These are phyloP conservation scores for Euplagia quadripunctaria DNA, from an alignment of 2,888 invertebrate genomes.

Conservation along the genomic window DNA sequence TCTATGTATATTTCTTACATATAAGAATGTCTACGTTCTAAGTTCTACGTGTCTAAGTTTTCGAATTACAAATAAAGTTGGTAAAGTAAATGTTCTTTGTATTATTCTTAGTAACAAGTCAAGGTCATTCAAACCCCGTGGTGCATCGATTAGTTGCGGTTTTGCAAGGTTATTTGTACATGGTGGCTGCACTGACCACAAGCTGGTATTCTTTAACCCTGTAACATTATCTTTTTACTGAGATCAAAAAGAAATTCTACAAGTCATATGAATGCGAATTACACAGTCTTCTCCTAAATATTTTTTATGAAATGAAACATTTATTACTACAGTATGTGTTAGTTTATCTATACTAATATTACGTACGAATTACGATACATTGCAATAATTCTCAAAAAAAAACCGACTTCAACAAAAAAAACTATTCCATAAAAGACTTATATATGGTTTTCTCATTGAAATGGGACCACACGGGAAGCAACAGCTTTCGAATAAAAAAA, in stretches of 20 bases:
- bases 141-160: conserved; percentile 51
- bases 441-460: too few species aligned
- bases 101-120: conserved; percentile 6
- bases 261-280: background rate
- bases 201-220: conserved; percentile 18
- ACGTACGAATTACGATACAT: too few species aligned
- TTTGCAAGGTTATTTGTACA: conserved; percentile 19
- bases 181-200: conserved; percentile 3
- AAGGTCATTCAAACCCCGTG: conserved; percentile 22
- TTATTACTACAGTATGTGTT: too few species aligned
- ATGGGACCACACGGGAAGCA: too few species aligned
- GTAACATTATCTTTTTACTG: conserved; percentile 1
- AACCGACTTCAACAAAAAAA: too few species aligned
- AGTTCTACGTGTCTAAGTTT: too few species aligned
- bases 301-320: too few species aligned
- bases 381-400: too few species aligned
- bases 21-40: background rate
- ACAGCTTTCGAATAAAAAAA: too few species aligned
- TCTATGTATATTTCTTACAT: background rate
- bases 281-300: too few species aligned
- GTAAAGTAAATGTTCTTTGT: background rate
- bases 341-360: too few species aligned
- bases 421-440: too few species aligned
- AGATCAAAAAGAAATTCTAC: background rate
- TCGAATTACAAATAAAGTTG: background rate